Percentiles rank a stretch among this genome's conserved stretches.
phyloP scores from a whole-genome alignment of 2,888 invertebrate genomes.

The Allophyes oxyacanthae region DNA sequence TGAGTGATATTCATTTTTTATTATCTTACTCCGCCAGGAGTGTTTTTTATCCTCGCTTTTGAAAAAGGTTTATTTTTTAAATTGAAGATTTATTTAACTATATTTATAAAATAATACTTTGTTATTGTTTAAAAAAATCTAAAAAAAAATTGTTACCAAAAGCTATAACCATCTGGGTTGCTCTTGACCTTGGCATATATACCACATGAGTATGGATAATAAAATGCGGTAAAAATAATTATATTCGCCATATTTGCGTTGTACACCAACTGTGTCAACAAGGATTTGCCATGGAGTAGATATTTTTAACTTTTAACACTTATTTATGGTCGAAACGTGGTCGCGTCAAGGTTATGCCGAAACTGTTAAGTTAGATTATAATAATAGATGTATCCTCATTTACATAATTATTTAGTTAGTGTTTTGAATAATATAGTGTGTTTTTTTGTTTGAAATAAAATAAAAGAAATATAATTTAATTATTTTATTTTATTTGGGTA shows the following conservation, averaged over 20 bases:
- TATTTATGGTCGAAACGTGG: background rate
- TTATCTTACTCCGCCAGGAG: too few relatives aligned
- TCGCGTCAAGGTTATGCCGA: slow-evolving; percentile 1
- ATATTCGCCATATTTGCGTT: slow-evolving; percentile 18
- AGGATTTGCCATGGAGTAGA: slow-evolving; percentile 5
- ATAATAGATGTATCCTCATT: background rate
- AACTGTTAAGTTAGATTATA: slow-evolving; percentile 10
- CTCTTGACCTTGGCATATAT: slow-evolving; percentile 33
- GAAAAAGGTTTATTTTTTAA: too few relatives aligned
- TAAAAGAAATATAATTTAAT: too few relatives aligned
- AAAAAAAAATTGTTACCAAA: background rate
- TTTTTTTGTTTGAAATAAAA: too few relatives aligned
- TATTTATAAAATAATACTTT: too few relatives aligned
- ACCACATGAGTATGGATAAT: slow-evolving; percentile 25
- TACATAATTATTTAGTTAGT: background rate
- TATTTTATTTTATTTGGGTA: too few relatives aligned
- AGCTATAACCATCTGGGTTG: slow-evolving; percentile 12
- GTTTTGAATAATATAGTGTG: too few relatives aligned
- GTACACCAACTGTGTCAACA: slow-evolving; percentile 22
- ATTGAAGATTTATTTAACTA: too few relatives aligned
- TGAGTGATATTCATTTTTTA: too few relatives aligned
- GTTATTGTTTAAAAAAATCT: too few relatives aligned
- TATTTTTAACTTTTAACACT: slow-evolving; percentile 2
- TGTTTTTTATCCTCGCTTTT: too few relatives aligned
- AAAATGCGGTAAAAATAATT: slow-evolving; percentile 25